Percentiles rank a stretch among this genome's conserved stretches.
Evolutionary conservation across 2,113 vertebrate genomes (phyloP).

Genomic region (Geococcyx californianus): DNA sequence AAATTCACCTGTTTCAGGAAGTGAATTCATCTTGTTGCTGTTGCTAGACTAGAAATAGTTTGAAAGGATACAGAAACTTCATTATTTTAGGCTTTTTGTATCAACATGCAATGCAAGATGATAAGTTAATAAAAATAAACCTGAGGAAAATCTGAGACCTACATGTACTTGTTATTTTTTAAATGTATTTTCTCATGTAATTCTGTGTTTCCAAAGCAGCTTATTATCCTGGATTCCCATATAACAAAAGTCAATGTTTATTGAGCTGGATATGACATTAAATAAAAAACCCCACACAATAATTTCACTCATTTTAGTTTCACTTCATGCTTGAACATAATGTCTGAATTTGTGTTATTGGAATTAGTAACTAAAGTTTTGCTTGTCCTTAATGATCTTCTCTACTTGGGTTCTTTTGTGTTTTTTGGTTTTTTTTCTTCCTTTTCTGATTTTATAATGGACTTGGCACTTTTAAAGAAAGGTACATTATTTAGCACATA

Average conservation of each 20-base stretch:
- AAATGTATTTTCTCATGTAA: conserved; percentile 4
- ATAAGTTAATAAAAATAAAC: conserved; percentile 28
- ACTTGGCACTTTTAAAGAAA: background rate
- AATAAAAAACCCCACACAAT: background rate
- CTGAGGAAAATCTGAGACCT: background rate
- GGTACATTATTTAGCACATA: background rate
- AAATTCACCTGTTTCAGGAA: background rate
- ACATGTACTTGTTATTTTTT: background rate
- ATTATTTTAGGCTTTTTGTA: conserved; percentile 16
- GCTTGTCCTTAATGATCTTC: background rate
- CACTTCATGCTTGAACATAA: background rate
- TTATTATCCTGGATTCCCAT: background rate
- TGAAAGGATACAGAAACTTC: background rate
- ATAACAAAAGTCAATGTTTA: background rate
- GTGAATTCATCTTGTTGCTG: background rate
- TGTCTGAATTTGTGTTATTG: background rate
- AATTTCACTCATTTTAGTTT: background rate
- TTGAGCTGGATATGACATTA: background rate
- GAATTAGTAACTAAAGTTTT: background rate
- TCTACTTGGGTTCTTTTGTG: fast-evolving
- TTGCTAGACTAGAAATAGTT: background rate
- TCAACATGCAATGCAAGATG: background rate
- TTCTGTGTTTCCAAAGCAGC: background rate
- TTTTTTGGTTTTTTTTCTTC: background rate
- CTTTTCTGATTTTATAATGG: background rate